Evolutionary conservation across 2,888 invertebrate genomes (phyloP).

Genomic region (Temnothorax ravouxi): DNA sequence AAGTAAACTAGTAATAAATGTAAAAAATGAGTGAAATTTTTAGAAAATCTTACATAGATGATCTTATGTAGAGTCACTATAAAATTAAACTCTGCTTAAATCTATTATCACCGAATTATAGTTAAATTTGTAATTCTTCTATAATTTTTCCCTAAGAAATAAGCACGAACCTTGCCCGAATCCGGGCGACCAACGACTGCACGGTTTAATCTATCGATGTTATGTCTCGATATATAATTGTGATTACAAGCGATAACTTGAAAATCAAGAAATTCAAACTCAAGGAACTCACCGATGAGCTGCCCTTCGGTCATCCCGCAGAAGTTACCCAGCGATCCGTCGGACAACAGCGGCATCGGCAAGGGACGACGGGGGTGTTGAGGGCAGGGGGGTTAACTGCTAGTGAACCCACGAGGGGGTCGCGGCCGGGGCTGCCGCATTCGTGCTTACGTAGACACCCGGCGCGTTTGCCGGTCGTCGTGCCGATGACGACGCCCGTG

Average conservation of each 20-base stretch:
- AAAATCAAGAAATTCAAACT: conserved; percentile 28
- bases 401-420: conserved; percentile 90
- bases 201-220: not conserved
- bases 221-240: not conserved
- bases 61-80: not conserved
- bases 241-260: not conserved
- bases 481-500: conserved; percentile 63
- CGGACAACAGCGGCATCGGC: conserved; percentile 66
- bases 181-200: not conserved
- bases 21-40: not conserved
- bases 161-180: not conserved
- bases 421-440: conserved; percentile 87
- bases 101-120: not conserved
- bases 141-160: not conserved
- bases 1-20: not conserved
- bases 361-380: conserved; percentile 79
- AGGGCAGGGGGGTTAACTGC: conserved; percentile 82
- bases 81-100: conserved; percentile 20
- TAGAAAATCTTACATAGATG: not conserved
- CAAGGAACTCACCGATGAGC: conserved; percentile 77
- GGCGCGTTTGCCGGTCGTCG: conserved; percentile 85
- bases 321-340: conserved; percentile 75
- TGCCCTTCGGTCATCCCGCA: conserved; percentile 75
- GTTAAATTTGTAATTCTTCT: not conserved
- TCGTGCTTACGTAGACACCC: conserved; percentile 83